Conservation (phyloP, 2,113 vertebrate species). For the Alethe castanea region DNA sequence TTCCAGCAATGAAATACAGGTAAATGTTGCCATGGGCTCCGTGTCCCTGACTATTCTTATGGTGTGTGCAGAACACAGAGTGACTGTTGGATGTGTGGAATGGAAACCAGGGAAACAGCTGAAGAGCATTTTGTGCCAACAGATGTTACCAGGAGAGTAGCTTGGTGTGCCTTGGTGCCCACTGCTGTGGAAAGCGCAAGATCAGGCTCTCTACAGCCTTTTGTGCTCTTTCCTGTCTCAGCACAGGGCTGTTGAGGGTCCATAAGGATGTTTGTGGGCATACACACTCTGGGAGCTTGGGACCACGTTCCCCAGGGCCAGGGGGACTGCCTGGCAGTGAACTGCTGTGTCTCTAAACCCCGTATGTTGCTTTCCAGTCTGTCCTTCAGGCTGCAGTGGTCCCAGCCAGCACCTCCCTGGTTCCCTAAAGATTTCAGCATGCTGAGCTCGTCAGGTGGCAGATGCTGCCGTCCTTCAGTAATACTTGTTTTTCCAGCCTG, state of each 20-base stretch:
- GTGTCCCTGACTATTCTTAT: neutral
- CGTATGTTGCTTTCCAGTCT: fast-evolving
- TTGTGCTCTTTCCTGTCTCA: neutral
- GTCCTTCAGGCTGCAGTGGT: neutral
- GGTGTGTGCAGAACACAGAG: neutral
- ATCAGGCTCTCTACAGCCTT: neutral
- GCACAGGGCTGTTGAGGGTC: neutral
- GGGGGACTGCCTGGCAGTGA: neutral
- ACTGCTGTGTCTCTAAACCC: neutral
- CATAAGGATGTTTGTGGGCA: fast-evolving
- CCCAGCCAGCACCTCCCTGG: fast-evolving
- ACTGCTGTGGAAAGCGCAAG: neutral
- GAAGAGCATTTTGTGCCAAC: neutral
- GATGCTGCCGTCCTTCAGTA: neutral
- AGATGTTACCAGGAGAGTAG: neutral
- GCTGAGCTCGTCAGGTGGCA: neutral
- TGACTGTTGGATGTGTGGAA: neutral
- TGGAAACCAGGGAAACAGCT: neutral
- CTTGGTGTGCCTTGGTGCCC: neutral
- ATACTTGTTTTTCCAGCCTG: neutral
- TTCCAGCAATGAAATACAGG: neutral
- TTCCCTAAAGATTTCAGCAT: neutral
- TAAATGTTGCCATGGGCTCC: neutral
- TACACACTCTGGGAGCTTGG: fast-evolving
- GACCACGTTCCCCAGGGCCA: fast-evolving